Percentiles rank a stretch among this genome's conserved stretches.
Evolutionary conservation across 37 sponge, comb jelly and placozoan species (phyloP).

Genomic region (Cliona cf. orientalis): DNA sequence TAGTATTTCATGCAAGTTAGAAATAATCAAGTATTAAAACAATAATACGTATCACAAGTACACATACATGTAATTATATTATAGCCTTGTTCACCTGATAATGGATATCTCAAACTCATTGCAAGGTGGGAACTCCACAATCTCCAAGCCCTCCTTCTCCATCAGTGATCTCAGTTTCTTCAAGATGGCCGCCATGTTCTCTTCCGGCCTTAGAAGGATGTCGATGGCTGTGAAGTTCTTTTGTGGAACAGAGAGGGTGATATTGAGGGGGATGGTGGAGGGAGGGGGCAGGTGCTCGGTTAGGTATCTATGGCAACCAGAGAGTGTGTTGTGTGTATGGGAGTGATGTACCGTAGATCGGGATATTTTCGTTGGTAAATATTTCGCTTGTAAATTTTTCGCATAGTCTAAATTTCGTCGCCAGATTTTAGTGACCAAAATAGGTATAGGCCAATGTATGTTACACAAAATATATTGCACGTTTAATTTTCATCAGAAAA

Average conservation of each 20-base stretch:
- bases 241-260: conserved; percentile 54
- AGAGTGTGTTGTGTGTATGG: no score
- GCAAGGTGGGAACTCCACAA: conserved; percentile 52
- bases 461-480: no score
- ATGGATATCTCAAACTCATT: conserved; percentile 56
- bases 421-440: no score
- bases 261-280: conserved; percentile 59
- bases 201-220: conserved; percentile 55
- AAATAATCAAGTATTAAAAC: no score
- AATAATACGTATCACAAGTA: no score
- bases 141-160: conserved; percentile 41
- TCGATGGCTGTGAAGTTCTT: conserved; percentile 42
- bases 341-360: no score
- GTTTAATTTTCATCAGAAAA: no score
- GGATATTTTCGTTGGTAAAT: no score
- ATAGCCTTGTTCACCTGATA: conserved; percentile 23
- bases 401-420: no score
- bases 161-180: conserved; percentile 43
- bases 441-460: no score
- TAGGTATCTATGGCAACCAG: conserved; percentile 62
- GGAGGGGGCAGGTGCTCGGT: conserved; percentile 59
- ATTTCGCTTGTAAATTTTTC: no score
- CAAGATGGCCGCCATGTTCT: conserved; percentile 59
- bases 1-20: no score
- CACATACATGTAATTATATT: background rate